Conservation (phyloP, 1,140 invertebrate species). For the Dolichoris vasculosae region DNA sequence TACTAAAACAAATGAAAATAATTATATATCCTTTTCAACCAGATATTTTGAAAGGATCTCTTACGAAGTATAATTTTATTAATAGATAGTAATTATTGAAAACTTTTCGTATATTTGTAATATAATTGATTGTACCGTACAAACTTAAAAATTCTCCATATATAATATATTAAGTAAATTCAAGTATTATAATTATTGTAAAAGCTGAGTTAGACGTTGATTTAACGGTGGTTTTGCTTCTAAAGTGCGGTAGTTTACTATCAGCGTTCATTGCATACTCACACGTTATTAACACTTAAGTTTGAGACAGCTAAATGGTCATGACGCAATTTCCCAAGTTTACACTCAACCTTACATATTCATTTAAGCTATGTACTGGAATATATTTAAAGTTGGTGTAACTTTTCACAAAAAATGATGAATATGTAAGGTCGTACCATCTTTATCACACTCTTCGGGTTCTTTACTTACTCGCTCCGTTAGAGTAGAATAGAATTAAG, state of each 20-base stretch:
- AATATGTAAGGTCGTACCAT: too few species aligned
- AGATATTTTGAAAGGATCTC: too few species aligned
- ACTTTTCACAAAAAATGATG: constrained; percentile 63
- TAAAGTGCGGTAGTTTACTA: constrained; percentile 30
- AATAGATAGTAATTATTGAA: too few species aligned
- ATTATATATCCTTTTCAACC: too few species aligned
- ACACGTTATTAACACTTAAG: constrained; percentile 58
- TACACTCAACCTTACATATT: constrained; percentile 1
- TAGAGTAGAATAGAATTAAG: too few species aligned
- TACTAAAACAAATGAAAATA: too few species aligned
- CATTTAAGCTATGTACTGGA: neutral
- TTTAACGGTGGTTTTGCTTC: neutral
- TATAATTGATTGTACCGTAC: too few species aligned
- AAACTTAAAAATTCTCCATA: too few species aligned
- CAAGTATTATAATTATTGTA: neutral
- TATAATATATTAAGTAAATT: neutral
- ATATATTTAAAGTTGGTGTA: constrained; percentile 63
- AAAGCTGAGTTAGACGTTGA: neutral
- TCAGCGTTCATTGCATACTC: constrained; percentile 55
- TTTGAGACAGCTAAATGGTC: constrained; percentile 52
- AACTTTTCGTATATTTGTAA: too few species aligned
- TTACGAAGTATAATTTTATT: too few species aligned
- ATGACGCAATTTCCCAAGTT: constrained; percentile 32
- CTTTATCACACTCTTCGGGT: neutral
- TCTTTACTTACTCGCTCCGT: neutral